These are phyloP conservation scores for Malurus leucopterus DNA, from an alignment of 2,797 vertebrate species.

Conservation along the genomic window DNA sequence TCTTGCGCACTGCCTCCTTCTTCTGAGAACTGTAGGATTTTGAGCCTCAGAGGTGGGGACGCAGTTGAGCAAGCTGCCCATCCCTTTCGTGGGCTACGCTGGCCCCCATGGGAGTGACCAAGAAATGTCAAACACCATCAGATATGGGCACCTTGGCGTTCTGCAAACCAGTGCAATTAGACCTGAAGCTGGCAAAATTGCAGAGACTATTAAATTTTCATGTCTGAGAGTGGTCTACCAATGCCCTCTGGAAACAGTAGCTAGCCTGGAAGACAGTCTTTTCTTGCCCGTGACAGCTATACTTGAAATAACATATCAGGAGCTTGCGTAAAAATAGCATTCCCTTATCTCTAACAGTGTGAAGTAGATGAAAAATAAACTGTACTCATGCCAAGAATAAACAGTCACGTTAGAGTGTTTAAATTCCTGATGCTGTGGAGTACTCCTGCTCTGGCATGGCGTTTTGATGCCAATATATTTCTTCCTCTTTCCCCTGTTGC, in stretches of 20 bases:
- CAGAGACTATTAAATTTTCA: background rate
- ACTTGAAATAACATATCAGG: conserved; percentile 10
- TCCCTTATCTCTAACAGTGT: conserved; percentile 34
- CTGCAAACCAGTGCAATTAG: background rate
- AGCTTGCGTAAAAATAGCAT: conserved; percentile 27
- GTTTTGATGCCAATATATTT: background rate
- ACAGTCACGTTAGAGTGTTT: background rate
- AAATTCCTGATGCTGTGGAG: conserved; percentile 14
- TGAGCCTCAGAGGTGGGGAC: background rate
- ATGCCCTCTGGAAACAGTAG: background rate
- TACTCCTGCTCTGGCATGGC: background rate
- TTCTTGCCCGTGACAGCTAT: fast-evolving
- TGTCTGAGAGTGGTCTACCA: background rate
- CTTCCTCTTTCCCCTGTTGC: background rate
- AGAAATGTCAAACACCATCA: background rate
- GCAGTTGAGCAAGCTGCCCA: background rate
- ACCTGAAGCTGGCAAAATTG: background rate
- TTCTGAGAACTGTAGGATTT: background rate
- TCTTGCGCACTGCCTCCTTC: background rate
- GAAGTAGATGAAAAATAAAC: conserved; percentile 43
- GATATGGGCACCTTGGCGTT: background rate
- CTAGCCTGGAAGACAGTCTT: background rate
- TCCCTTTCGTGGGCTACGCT: fast-evolving
- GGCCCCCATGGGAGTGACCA: background rate
- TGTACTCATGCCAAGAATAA: background rate